These are phyloP conservation scores for Salmo trutta DNA, from an alignment of 2,797 vertebrate genomes.

Conservation along the genomic window DNA sequence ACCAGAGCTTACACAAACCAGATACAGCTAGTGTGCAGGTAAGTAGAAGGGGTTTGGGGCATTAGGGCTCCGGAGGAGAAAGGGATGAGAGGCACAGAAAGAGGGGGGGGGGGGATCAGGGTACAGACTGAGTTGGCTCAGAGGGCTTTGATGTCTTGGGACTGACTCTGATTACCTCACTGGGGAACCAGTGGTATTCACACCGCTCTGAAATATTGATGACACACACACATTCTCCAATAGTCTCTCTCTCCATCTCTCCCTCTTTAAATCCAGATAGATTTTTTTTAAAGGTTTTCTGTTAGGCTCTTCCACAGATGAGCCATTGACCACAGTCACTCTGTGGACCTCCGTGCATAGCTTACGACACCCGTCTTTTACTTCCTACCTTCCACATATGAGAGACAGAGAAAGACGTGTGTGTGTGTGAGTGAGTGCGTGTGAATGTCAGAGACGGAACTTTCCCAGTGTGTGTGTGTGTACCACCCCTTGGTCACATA, in stretches of 20 bases:
- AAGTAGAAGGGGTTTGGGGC: background rate
- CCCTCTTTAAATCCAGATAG: background rate
- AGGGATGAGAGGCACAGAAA: background rate
- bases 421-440: too few species aligned
- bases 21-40: too few species aligned
- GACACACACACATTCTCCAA: background rate
- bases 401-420: too few species aligned
- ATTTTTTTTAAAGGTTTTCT: background rate
- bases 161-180: background rate
- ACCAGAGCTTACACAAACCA: too few species aligned
- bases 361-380: too few species aligned
- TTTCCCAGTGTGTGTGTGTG: too few species aligned
- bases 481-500: too few species aligned
- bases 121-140: background rate
- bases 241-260: background rate
- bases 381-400: too few species aligned
- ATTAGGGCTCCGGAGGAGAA: background rate
- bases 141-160: background rate
- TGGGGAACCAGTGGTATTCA: slow-evolving; percentile 6
- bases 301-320: too few species aligned
- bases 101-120: background rate
- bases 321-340: background rate
- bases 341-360: background rate
- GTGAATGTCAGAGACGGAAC: too few species aligned
- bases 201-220: slow-evolving; percentile 10